phyloP scores from a whole-genome alignment of 2,113 vertebrate genomes.

The Cyphomyrus plagiostoma region DNA sequence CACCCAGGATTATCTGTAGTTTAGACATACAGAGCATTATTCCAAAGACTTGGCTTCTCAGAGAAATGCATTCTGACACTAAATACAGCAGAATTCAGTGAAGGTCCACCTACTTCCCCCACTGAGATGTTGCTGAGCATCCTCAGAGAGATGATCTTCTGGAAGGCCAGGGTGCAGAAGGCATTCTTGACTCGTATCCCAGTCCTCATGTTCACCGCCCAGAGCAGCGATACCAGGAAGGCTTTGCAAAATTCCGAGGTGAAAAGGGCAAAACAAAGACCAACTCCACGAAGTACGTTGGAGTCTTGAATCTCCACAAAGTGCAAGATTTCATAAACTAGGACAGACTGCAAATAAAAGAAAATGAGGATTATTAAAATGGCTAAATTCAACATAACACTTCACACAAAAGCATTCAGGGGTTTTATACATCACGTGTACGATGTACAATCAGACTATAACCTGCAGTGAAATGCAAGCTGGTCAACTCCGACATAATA shows the following conservation, averaged over 20 bases:
- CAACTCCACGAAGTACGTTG: conserved; percentile 42
- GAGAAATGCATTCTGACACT: background rate
- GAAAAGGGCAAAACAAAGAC: conserved; percentile 64
- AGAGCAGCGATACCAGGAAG: conserved; percentile 55
- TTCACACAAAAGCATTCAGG: background rate
- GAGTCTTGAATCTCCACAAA: conserved; percentile 34
- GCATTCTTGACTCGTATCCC: conserved; percentile 66
- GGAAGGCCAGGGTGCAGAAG: conserved; percentile 57
- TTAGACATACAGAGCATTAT: background rate
- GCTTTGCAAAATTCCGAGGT: conserved; percentile 57
- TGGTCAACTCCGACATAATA: background rate
- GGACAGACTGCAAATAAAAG: conserved; percentile 51
- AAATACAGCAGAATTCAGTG: background rate
- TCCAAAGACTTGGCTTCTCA: background rate
- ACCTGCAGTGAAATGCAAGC: background rate
- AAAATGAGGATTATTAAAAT: background rate
- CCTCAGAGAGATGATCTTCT: conserved; percentile 63
- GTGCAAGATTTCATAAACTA: conserved; percentile 61
- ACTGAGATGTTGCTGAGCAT: conserved; percentile 50
- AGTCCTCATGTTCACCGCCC: conserved; percentile 67
- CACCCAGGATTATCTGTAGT: too few relatives aligned
- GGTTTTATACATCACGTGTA: background rate
- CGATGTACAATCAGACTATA: background rate
- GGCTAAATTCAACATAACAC: background rate
- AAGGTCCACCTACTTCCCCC: conserved; percentile 60